Conservation (phyloP, 2,113 vertebrate species). For the Mus pahari region DNA sequence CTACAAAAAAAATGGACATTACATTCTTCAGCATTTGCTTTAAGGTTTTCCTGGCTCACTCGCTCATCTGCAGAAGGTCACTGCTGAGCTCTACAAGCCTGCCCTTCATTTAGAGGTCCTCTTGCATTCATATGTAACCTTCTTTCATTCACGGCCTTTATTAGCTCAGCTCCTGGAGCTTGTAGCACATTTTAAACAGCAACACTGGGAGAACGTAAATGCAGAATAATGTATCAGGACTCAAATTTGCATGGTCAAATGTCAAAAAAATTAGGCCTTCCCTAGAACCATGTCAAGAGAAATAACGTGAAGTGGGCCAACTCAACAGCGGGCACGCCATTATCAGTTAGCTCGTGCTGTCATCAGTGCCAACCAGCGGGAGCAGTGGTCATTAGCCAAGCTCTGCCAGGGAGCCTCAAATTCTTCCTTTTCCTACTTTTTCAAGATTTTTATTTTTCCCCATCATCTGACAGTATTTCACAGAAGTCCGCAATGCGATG, state of each 20-base stretch:
- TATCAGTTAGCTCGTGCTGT: conserved; percentile 97
- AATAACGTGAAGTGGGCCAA: conserved; percentile 95
- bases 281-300: conserved; percentile 98
- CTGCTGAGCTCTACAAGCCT: conserved; percentile 84
- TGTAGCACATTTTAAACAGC: conserved; percentile 93
- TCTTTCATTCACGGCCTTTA: conserved; percentile 92
- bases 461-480: conserved; percentile 91
- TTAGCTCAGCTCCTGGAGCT: conserved; percentile 91
- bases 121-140: conserved; percentile 93
- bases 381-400: conserved; percentile 96
- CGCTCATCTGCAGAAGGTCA: conserved; percentile 87
- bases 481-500: conserved; percentile 83
- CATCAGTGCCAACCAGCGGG: conserved; percentile 94
- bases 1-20: conserved; percentile 69
- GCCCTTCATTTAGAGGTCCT: conserved; percentile 88
- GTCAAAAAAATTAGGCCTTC: conserved; percentile 99
- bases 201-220: conserved; percentile 96
- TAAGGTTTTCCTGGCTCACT: conserved; percentile 76
- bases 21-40: conserved; percentile 82
- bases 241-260: conserved; percentile 99
- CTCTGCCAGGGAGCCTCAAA: conserved; percentile 86
- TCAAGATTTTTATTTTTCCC: conserved; percentile 85
- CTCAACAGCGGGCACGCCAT: conserved; percentile 96
- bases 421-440: conserved; percentile 87
- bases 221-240: conserved; percentile 99